phyloP scores from a whole-genome alignment of 2,797 vertebrate genomes.

The Rhinatrema bivittatum region DNA sequence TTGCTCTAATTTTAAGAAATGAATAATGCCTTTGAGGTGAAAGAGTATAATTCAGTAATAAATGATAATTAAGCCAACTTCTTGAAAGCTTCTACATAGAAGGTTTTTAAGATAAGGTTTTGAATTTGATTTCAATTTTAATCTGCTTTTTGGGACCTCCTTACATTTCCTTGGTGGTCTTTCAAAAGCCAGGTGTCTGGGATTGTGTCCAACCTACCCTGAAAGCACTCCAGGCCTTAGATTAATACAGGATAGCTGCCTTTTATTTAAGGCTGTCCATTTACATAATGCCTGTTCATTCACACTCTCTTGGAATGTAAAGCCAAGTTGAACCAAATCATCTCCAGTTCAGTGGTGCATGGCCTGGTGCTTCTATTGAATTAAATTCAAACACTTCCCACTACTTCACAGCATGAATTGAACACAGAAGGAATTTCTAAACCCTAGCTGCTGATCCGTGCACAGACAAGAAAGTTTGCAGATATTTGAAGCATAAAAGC shows the following conservation, averaged over 20 bases:
- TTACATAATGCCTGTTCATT: conserved; percentile 60
- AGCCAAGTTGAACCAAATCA: conserved; percentile 33
- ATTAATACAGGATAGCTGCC: conserved; percentile 40
- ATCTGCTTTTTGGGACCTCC: conserved; percentile 37
- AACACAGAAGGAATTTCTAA: not conserved
- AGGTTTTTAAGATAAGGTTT: conserved; percentile 33
- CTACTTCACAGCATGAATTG: not conserved
- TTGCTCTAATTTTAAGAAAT: too few relatives aligned
- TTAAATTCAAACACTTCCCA: conserved; percentile 11
- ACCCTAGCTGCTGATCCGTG: not conserved
- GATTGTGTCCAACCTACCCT: conserved; percentile 59
- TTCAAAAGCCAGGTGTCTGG: conserved; percentile 71
- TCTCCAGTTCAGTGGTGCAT: conserved; percentile 26
- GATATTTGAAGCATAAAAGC: too few relatives aligned
- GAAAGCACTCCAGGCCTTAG: conserved; percentile 58
- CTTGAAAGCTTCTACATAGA: conserved; percentile 28
- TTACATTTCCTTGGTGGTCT: conserved; percentile 57
- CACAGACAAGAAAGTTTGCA: too few relatives aligned
- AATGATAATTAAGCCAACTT: conserved; percentile 28
- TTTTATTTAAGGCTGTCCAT: conserved; percentile 45
- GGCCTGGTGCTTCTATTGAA: conserved; percentile 23
- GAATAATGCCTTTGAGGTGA: too few relatives aligned
- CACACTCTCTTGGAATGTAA: conserved; percentile 33
- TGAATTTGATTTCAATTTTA: conserved; percentile 39
- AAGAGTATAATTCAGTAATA: conserved; percentile 20